Percentiles rank a stretch among this genome's conserved stretches.
These are phyloP conservation scores for Micrasema longulum DNA, from an alignment of 1,140 invertebrate genomes.

Conservation along the genomic window DNA sequence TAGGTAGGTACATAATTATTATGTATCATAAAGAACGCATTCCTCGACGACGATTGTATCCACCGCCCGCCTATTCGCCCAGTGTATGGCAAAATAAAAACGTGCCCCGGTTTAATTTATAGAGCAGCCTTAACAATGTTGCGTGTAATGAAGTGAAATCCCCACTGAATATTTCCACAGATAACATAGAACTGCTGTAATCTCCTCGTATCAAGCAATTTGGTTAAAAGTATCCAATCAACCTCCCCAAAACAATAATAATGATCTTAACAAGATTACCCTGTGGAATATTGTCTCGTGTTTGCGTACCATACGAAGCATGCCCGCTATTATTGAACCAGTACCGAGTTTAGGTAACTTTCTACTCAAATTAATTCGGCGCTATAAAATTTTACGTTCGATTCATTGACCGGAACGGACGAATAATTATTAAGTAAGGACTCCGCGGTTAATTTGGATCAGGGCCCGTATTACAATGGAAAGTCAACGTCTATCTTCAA, in stretches of 20 bases:
- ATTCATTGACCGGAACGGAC: too few species aligned
- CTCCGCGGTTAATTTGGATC: too few species aligned
- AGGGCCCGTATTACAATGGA: too few species aligned
- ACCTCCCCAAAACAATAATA: conserved; percentile 36
- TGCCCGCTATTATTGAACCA: not conserved
- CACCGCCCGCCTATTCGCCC: not conserved
- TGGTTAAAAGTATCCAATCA: conserved; percentile 39
- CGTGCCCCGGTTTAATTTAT: not conserved
- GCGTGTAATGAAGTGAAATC: conserved; percentile 32
- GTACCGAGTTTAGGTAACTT: not conserved
- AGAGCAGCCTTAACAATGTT: conserved; percentile 12
- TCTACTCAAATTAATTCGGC: conserved; percentile 1
- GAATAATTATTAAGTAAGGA: too few species aligned
- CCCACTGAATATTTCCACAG: conserved; percentile 29
- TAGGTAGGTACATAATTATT: too few species aligned
- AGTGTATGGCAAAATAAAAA: conserved; percentile 6
- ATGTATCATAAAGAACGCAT: too few species aligned
- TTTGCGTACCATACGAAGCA: not conserved
- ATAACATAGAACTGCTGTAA: not conserved
- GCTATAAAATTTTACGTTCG: conserved; percentile 3
- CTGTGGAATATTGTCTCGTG: conserved; percentile 22
- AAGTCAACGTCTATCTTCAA: too few species aligned
- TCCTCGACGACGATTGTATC: too few species aligned
- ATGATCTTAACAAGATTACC: conserved; percentile 35
- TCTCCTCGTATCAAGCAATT: conserved; percentile 31